Base-by-base conservation (phyloP, 1,140 invertebrate genomes). In the Odontomachus brunneus region DNA sequence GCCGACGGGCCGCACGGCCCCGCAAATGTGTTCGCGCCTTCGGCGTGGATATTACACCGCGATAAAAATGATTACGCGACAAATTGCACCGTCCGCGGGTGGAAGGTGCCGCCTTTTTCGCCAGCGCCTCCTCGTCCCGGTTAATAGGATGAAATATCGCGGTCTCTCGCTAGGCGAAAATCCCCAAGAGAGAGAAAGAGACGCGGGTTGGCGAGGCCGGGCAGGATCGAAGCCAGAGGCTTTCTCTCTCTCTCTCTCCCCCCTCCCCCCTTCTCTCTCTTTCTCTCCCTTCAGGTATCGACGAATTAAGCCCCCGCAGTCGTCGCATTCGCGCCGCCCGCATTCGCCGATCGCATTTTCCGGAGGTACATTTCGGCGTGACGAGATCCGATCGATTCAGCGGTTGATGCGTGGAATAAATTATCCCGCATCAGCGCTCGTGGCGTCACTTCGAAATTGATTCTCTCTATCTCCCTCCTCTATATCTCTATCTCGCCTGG, bases 61-160 rank as follows among this genome's bases (percentile, higher is more conserved):
- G 75, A 80, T 80, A 80, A 80, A 80, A 80, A 80, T 80, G 75
- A 80, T 80, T 80, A 80, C 75, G 75, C 75, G 75, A 80, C 75
- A 80, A 71, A 80, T 71, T 80, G 65, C 65, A 69, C 49, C 75
- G 75, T 69, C 63, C 75, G 63, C 48, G 63, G 26, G 49, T 44
- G 1, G 22, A 67, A 78, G 49, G 49, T 49, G 62, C 38, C 59
- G 24, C 38, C 48, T 53, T 49, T 78, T 57, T 69, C 49, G 49
- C 73, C 73, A 51, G 17, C 44, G 38, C 74, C 62, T 38, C 26
- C 14, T 44, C 60, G 17, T 55, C 49, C 63, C 33, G 63, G 75
- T 78, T 78, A 80, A 80, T 80, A 80, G 65, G 75, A 80, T 80
- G 65, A 80, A 80, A 80, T 80, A 71, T 80, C 65, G 75, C 49